Percentiles rank a stretch among this genome's conserved stretches.
These are phyloP conservation scores for Hippocampus zosterae DNA, from an alignment of 2,113 vertebrate species.

Conservation along the genomic window DNA sequence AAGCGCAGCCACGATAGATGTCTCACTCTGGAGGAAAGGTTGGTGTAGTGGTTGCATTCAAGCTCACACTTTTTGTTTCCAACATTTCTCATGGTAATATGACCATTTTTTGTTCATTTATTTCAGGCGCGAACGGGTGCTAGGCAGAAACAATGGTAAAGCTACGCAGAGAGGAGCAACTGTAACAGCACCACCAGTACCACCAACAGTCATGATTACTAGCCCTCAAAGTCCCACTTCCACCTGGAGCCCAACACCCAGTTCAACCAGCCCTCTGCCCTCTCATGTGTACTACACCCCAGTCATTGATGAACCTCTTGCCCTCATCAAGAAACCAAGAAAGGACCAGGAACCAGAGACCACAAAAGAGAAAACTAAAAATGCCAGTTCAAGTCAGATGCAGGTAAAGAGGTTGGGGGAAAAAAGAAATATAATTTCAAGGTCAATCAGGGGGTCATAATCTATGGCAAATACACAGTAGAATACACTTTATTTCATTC, in stretches of 20 bases:
- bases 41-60: conserved; percentile 4
- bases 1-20: conserved; percentile 67
- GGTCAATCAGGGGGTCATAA: neutral
- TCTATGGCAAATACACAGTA: neutral
- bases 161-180: conserved; percentile 44
- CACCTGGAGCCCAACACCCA: conserved; percentile 65
- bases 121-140: conserved; percentile 68
- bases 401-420: conserved; percentile 60
- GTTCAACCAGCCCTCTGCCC: conserved; percentile 62
- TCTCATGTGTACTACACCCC: conserved; percentile 64
- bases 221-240: conserved; percentile 64
- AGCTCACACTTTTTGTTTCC: neutral
- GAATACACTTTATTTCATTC: conserved; percentile 22
- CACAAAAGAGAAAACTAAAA: conserved; percentile 50
- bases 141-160: conserved; percentile 56
- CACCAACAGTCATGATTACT: conserved; percentile 38
- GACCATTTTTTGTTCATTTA: neutral
- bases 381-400: conserved; percentile 44
- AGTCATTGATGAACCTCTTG: conserved; percentile 74
- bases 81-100: neutral
- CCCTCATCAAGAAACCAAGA: conserved; percentile 76
- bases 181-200: neutral
- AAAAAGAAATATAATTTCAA: neutral
- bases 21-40: conserved; percentile 69
- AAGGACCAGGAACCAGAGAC: conserved; percentile 59